Evolutionary conservation across 2,797 vertebrate genomes (phyloP).

Genomic region (Alfaro cultratus): DNA sequence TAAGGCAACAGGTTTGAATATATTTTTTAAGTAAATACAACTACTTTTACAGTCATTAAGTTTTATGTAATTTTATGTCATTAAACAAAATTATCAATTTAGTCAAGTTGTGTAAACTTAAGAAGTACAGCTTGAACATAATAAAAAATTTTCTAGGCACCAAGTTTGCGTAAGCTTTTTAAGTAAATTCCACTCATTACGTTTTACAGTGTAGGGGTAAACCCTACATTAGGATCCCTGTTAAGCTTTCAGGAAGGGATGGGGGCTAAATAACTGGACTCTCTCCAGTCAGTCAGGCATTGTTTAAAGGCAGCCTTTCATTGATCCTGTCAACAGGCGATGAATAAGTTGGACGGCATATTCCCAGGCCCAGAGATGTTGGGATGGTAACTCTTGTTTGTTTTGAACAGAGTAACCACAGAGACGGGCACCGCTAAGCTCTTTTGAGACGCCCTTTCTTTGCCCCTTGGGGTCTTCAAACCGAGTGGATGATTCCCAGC

Average conservation of each 20-base stretch:
- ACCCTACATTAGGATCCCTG: not conserved
- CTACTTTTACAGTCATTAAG: too few species aligned
- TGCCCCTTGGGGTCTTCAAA: slow-evolving; percentile 35
- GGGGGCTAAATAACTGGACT: slow-evolving; percentile 33
- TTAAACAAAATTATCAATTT: too few species aligned
- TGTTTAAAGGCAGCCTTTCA: slow-evolving; percentile 46
- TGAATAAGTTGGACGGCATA: slow-evolving; percentile 67
- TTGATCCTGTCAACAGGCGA: slow-evolving; percentile 37
- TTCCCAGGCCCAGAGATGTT: slow-evolving; percentile 62
- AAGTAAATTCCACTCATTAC: too few species aligned
- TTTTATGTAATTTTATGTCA: too few species aligned
- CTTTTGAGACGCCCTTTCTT: slow-evolving; percentile 52
- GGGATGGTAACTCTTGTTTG: slow-evolving; percentile 77
- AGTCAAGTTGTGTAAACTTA: too few species aligned
- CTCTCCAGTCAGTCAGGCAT: slow-evolving; percentile 34
- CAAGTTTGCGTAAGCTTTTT: not conserved
- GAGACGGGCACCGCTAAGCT: slow-evolving; percentile 54
- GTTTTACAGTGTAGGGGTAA: not conserved
- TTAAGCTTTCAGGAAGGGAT: not conserved
- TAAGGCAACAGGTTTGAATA: too few species aligned
- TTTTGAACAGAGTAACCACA: slow-evolving; percentile 61
- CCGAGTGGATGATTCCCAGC: slow-evolving; percentile 33
- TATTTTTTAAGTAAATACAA: too few species aligned
- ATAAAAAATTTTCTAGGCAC: not conserved
- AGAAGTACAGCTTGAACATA: too few species aligned